A percentile compares a stretch with the other conserved stretches of the same genome.
phyloP scores from a whole-genome alignment of 2,113 vertebrate genomes.

The Mixornis gularis region DNA sequence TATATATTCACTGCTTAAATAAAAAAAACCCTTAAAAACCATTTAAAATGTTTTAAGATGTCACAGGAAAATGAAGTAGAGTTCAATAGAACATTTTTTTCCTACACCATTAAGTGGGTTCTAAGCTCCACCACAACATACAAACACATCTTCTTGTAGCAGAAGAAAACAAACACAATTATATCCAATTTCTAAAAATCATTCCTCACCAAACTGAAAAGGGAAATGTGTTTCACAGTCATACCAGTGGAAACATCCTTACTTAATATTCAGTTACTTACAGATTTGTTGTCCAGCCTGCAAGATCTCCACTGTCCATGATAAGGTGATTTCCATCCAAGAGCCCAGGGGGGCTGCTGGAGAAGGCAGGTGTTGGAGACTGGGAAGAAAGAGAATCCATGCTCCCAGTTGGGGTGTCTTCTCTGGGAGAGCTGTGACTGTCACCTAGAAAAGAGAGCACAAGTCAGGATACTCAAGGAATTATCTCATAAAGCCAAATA shows the following conservation, averaged over 20 bases:
- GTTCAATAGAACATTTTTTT: not conserved
- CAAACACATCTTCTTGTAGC: not conserved
- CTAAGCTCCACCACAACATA: not conserved
- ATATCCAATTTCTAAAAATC: not conserved
- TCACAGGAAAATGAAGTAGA: not conserved
- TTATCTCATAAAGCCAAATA: not conserved
- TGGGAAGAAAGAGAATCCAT: constrained; percentile 90
- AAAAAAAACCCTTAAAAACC: not conserved
- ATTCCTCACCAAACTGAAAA: not conserved
- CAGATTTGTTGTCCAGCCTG: constrained; percentile 62
- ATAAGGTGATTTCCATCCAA: constrained; percentile 71
- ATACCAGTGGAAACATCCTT: not conserved
- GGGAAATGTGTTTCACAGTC: not conserved
- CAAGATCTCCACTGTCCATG: constrained; percentile 53
- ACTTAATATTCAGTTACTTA: constrained; percentile 50
- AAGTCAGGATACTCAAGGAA: not conserved
- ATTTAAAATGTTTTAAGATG: not conserved
- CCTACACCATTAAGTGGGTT: not conserved
- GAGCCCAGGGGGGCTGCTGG: constrained; percentile 69
- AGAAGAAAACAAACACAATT: not conserved
- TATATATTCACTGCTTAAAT: not conserved
- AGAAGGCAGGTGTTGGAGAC: constrained; percentile 74
- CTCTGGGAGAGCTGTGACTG: constrained; percentile 65
- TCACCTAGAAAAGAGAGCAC: constrained; percentile 64
- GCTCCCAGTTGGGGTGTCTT: constrained; percentile 84